Conservation (phyloP, 2,797 vertebrate species). For the Echiichthys vipera region DNA sequence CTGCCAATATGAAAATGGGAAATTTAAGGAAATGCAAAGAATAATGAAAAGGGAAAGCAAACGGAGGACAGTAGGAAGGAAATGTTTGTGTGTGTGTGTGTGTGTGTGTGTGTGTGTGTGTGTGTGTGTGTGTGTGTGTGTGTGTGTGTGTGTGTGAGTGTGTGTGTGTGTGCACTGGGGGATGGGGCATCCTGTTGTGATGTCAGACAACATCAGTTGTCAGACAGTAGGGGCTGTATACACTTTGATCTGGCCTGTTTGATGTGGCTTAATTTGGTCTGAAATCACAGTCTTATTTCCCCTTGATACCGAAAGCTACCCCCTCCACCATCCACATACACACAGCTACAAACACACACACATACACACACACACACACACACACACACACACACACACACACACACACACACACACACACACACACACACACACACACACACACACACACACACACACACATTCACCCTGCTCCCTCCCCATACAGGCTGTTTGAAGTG, state of each 20-base stretch:
- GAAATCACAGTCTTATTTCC: slow-evolving; percentile 79
- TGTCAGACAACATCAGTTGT: slow-evolving; percentile 68
- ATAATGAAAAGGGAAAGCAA: slow-evolving; percentile 13
- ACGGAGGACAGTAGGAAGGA: neutral
- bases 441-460: slow-evolving; percentile 14
- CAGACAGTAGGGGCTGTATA: slow-evolving; percentile 56
- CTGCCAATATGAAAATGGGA: neutral
- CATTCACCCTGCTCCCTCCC: slow-evolving; percentile 21
- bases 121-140: slow-evolving; percentile 20
- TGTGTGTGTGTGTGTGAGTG: slow-evolving; percentile 1
- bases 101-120: slow-evolving; percentile 31
- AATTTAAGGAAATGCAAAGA: slow-evolving; percentile 4
- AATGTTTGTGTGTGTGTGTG: slow-evolving; percentile 20
- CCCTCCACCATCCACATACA: slow-evolving; percentile 18
- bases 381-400: slow-evolving; percentile 3
- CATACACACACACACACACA: slow-evolving; percentile 2
- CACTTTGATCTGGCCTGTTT: slow-evolving; percentile 81
- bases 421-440: neutral
- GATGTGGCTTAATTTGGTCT: slow-evolving; percentile 82
- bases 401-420: slow-evolving; percentile 16
- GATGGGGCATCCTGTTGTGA: slow-evolving; percentile 51
- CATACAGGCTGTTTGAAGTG: slow-evolving; percentile 73
- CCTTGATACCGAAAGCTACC: slow-evolving; percentile 59
- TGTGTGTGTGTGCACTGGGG: slow-evolving; percentile 1
- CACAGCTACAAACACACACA: slow-evolving; percentile 12